Conservation (phyloP, 2,888 invertebrate genomes). For the Amorpha juglandis region DNA sequence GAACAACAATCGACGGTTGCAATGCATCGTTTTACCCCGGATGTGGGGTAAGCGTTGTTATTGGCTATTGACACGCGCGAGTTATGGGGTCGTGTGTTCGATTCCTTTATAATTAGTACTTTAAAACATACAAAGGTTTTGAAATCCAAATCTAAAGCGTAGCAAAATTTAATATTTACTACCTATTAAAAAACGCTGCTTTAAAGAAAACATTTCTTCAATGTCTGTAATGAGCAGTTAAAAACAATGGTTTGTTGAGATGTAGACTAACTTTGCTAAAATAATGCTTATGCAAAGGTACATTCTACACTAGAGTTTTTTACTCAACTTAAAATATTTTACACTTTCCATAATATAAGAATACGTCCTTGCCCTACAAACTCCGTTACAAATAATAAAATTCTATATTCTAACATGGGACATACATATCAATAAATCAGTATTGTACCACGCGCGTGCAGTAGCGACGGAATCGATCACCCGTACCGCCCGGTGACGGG, state of each 20-base stretch:
- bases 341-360: too few species aligned
- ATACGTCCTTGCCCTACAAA: neutral
- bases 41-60: conserved; percentile 9
- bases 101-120: neutral
- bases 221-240: too few species aligned
- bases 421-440: neutral
- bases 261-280: too few species aligned
- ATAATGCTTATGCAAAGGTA: too few species aligned
- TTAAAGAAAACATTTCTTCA: too few species aligned
- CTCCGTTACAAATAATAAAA: neutral
- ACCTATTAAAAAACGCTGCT: too few species aligned
- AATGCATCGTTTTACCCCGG: conserved; percentile 25
- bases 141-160: neutral
- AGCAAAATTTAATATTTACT: too few species aligned
- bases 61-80: neutral
- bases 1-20: conserved; percentile 20
- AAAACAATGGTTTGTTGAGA: too few species aligned
- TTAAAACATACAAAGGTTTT: neutral
- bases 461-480: conserved; percentile 17
- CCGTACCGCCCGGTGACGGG: conserved; percentile 31
- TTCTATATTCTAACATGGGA: neutral
- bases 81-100: neutral
- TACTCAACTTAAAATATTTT: too few species aligned
- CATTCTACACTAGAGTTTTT: neutral
- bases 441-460: conserved; percentile 1